Evolutionary conservation across 2,797 vertebrate species (phyloP), one percentile per base, ranked within the genome.

Genomic region (Mergus octosetaceus): DNA sequence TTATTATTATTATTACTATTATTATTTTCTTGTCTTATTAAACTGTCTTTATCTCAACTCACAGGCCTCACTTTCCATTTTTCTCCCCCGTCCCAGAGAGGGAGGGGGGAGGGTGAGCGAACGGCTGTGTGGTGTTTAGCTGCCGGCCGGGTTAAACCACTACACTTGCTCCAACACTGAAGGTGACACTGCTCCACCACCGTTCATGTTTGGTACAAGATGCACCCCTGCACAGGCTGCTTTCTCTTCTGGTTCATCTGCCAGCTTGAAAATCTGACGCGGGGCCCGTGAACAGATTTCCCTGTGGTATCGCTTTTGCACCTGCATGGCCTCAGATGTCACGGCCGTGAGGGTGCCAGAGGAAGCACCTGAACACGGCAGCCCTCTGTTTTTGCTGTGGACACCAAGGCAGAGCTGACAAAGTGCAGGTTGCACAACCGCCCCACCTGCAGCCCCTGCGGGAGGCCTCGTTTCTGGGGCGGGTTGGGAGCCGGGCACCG

Each of bases 401-500:
- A 58, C 25, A 20, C 0, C 1, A 47, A 19, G 58, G 53, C 53
- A 7, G 19, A 0, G 0, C 10, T 54, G 11, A 21, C 30, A 16
- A 72, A 61, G 21, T 1, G 4, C 19, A 36, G 28, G n/a, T 69
- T 95, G 62, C 47, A n/a, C 60, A 87, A 43, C 53, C 4, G 11
- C 36, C 25, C 64, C 20, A 34, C 32, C 49, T 60, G 27, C 68
- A 38, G 22, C 27, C 12, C 0, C 0, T 4, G 6, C 14, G 8
- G 19, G 43, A 90, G 21, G n/a, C 14, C 58, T 39, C 34, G 12
- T n/a, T 92, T 54, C 51, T 71, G 8, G 24, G 34, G 53, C 5
- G 0, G 3, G 20, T 61, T 54, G 34, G 25, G 76, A 77, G 47
- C 41, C 1, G 3, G 53, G 24, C 30, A 17, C 76, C 65, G 38